These are phyloP conservation scores for Eutrigla gurnardus DNA, from an alignment of 2,797 vertebrate species.

Conservation along the genomic window DNA sequence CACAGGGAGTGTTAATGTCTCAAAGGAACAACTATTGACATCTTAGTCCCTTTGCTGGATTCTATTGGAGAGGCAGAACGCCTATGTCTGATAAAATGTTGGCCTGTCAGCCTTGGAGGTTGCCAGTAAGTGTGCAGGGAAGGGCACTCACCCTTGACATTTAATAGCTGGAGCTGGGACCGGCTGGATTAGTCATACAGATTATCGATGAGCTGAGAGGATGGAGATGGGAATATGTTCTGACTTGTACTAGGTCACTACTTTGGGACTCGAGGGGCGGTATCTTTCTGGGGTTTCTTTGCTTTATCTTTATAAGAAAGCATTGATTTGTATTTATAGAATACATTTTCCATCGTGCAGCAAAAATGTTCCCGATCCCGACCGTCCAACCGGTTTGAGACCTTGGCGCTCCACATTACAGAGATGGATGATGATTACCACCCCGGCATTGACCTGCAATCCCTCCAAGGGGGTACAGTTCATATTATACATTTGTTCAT, in stretches of 20 bases:
- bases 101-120: conserved; percentile 25
- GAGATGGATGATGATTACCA: conserved; percentile 63
- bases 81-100: conserved; percentile 41
- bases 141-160: conserved; percentile 68
- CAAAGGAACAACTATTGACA: conserved; percentile 77
- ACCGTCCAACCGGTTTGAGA: conserved; percentile 28
- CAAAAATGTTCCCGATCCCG: not conserved
- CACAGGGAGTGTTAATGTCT: conserved; percentile 65
- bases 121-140: conserved; percentile 28
- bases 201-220: conserved; percentile 52
- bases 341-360: not conserved
- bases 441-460: conserved; percentile 45
- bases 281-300: not conserved
- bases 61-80: conserved; percentile 27
- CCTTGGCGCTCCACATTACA: conserved; percentile 37
- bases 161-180: conserved; percentile 54
- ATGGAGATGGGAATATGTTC: conserved; percentile 12
- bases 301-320: conserved; percentile 1
- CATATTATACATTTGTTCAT: conserved; percentile 49
- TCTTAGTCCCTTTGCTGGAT: conserved; percentile 57
- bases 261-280: not conserved
- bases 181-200: conserved; percentile 47
- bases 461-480: conserved; percentile 28
- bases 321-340: not conserved
- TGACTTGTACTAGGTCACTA: not conserved